Evolutionary conservation across 2,888 invertebrate genomes (phyloP).

Genomic region (Hydropsyche betteni): DNA sequence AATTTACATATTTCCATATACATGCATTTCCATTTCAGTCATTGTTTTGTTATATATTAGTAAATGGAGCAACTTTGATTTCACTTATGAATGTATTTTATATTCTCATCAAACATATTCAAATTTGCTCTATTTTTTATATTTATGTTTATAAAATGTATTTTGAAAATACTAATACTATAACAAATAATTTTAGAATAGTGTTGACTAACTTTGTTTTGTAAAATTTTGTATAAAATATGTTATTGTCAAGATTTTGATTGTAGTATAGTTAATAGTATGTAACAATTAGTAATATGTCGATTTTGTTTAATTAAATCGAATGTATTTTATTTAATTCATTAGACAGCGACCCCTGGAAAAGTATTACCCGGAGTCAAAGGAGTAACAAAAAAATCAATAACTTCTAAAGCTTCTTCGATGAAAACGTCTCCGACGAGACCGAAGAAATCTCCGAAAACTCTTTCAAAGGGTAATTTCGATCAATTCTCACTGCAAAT

Average conservation of each 20-base stretch:
- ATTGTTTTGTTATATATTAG: neutral
- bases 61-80: neutral
- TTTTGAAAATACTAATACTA: neutral
- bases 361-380: conserved; percentile 38
- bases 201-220: too few species aligned
- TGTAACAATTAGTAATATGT: too few species aligned
- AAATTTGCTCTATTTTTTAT: too few species aligned
- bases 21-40: neutral
- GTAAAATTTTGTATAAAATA: too few species aligned
- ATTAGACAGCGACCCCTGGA: conserved; percentile 47
- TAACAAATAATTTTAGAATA: neutral
- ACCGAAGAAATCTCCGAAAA: conserved; percentile 53
- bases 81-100: neutral
- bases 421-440: conserved; percentile 47
- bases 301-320: too few species aligned
- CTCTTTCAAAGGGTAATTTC: conserved; percentile 51
- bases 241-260: too few species aligned
- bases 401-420: conserved; percentile 27
- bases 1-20: too few species aligned
- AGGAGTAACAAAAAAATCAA: neutral
- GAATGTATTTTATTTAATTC: conserved; percentile 2
- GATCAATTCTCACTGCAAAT: neutral
- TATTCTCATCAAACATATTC: too few species aligned
- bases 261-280: too few species aligned
- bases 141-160: neutral